Evolutionary conservation across 1,140 invertebrate genomes (phyloP).

Genomic region (Eumaeus atala): DNA sequence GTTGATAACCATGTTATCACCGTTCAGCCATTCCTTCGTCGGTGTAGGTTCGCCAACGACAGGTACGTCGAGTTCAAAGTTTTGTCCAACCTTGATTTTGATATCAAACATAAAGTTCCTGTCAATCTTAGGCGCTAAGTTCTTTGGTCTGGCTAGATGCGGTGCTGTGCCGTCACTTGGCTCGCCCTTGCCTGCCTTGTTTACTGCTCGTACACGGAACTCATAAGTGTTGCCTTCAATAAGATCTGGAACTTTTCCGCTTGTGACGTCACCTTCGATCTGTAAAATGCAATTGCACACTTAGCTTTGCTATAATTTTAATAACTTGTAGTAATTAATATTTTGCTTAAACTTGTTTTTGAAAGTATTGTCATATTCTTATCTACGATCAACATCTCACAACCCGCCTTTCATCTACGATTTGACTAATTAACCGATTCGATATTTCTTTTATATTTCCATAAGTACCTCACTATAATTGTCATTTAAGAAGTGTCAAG

Average conservation of each 20-base stretch:
- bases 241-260: conserved; percentile 88
- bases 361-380: no score
- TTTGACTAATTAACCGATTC: no score
- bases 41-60: conserved; percentile 96
- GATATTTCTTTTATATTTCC: no score
- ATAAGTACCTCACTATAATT: no score
- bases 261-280: conserved; percentile 87
- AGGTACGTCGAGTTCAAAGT: conserved; percentile 95
- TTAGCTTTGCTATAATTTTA: no score
- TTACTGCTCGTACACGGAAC: conserved; percentile 94
- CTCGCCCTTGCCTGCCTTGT: conserved; percentile 94
- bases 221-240: conserved; percentile 94
- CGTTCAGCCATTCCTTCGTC: conserved; percentile 92
- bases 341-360: no score
- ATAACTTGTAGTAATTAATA: no score
- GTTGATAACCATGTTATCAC: conserved; percentile 85
- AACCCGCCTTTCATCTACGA: no score
- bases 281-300: conserved; percentile 27
- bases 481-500: no score
- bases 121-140: conserved; percentile 93
- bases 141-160: conserved; percentile 93
- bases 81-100: conserved; percentile 92
- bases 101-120: conserved; percentile 94
- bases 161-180: conserved; percentile 92
- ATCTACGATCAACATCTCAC: no score